A percentile compares a stretch with the other conserved stretches of the same genome.
Evolutionary conservation across 2,797 vertebrate species (phyloP).

Genomic region (Echiichthys vipera): DNA sequence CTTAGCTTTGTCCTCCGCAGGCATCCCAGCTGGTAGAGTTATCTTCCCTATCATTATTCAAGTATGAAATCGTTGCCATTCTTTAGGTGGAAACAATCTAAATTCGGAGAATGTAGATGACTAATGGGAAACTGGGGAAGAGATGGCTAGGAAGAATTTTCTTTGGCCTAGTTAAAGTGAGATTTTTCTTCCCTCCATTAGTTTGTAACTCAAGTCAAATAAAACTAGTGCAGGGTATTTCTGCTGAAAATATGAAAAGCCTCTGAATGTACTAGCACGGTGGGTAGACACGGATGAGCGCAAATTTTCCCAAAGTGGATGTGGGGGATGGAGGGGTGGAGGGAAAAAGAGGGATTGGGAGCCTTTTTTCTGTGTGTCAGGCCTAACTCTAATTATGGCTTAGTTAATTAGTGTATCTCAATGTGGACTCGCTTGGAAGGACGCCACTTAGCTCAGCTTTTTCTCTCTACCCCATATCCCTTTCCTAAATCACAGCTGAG

Average conservation of each 20-base stretch:
- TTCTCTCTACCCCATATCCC: conserved; percentile 34
- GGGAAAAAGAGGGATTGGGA: conserved; percentile 41
- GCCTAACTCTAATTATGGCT: conserved; percentile 81
- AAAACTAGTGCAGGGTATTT: conserved; percentile 45
- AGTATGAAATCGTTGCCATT: conserved; percentile 58
- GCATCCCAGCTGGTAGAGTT: conserved; percentile 46
- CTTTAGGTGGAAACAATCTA: conserved; percentile 66
- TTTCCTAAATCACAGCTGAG: conserved; percentile 48
- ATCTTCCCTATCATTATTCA: conserved; percentile 68
- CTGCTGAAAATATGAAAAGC: conserved; percentile 58
- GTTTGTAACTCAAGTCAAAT: conserved; percentile 50
- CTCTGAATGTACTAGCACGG: conserved; percentile 14
- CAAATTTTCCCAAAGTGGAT: conserved; percentile 49
- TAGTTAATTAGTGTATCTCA: conserved; percentile 82
- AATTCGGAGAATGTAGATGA: conserved; percentile 38
- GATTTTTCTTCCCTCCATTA: conserved; percentile 39
- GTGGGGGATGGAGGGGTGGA: conserved; percentile 4
- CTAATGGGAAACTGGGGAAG: conserved; percentile 31
- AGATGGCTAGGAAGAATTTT: conserved; percentile 42
- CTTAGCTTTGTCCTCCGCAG: conserved; percentile 65
- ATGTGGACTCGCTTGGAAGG: conserved; percentile 71
- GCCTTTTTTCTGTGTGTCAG: conserved; percentile 72
- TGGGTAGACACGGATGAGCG: conserved; percentile 39
- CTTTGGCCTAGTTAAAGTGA: conserved; percentile 63
- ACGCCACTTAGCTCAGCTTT: conserved; percentile 73